Conservation (phyloP, 2,888 invertebrate species). For the Cheilosia pagana region DNA sequence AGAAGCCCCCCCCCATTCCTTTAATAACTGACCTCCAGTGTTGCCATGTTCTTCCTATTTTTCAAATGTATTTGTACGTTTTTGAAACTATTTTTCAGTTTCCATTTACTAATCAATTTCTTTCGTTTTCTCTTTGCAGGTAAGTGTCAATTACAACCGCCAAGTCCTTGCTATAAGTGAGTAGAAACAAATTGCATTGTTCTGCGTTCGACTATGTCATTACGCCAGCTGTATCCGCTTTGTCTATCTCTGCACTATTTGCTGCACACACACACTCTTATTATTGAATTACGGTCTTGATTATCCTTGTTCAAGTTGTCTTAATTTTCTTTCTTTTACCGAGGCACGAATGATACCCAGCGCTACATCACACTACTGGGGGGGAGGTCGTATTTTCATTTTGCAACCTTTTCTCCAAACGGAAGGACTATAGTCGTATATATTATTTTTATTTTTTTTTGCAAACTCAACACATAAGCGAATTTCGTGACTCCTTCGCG, state of each 20-base stretch:
- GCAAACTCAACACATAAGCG: conserved; percentile 22
- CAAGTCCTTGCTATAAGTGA: conserved; percentile 44
- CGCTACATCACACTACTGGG: neutral
- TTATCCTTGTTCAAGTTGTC: conserved; percentile 50
- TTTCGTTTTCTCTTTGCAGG: conserved; percentile 54
- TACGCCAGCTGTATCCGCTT: neutral
- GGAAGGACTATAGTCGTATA: neutral
- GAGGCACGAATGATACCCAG: conserved; percentile 14
- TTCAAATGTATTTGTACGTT: too few species aligned
- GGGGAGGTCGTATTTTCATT: neutral
- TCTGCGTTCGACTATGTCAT: neutral
- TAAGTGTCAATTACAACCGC: conserved; percentile 47
- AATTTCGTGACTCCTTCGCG: conserved; percentile 37
- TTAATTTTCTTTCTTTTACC: conserved; percentile 32
- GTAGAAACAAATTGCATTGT: conserved; percentile 29
- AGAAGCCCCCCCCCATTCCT: too few species aligned
- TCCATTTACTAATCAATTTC: conserved; percentile 29
- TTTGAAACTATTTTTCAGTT: neutral
- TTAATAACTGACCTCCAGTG: too few species aligned
- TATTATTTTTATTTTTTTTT: neutral
- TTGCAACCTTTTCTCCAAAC: neutral
- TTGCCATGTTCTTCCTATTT: too few species aligned
- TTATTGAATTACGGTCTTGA: conserved; percentile 59
- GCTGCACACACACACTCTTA: conserved; percentile 2
- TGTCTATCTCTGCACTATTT: conserved; percentile 2